Evolutionary conservation across 2,888 invertebrate species (phyloP).

Genomic region (Eristalinus sepulchralis): DNA sequence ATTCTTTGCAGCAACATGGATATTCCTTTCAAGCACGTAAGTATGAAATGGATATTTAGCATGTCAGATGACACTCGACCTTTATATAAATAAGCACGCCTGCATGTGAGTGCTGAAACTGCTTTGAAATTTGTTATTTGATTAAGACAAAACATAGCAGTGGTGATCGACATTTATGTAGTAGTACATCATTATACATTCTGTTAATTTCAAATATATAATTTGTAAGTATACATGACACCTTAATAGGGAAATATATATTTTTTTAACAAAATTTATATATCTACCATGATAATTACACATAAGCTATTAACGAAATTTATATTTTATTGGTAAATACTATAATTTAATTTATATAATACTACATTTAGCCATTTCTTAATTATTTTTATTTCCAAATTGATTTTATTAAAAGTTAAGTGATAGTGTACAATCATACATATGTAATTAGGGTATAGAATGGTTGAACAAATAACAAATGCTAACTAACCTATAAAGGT

Average conservation of each 20-base stretch:
- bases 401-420: background rate
- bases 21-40: background rate
- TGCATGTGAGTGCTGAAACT: background rate
- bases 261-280: background rate
- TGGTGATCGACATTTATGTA: conserved; percentile 12
- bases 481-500: background rate
- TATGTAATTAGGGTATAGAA: background rate
- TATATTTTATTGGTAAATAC: background rate
- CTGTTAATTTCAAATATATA: background rate
- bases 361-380: background rate
- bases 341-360: background rate
- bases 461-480: background rate
- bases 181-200: conserved; percentile 6
- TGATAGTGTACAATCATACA: background rate
- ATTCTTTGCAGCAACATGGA: too few species aligned
- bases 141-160: background rate
- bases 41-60: background rate
- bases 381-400: background rate
- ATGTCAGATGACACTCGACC: background rate
- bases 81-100: background rate
- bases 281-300: background rate
- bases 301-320: background rate
- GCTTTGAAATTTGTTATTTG: background rate
- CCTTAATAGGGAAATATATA: background rate
- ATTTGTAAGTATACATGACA: background rate